A percentile compares a stretch with the other conserved stretches of the same genome.
Conservation (phyloP, 2,113 vertebrate species). For the Aramus guarauna region DNA sequence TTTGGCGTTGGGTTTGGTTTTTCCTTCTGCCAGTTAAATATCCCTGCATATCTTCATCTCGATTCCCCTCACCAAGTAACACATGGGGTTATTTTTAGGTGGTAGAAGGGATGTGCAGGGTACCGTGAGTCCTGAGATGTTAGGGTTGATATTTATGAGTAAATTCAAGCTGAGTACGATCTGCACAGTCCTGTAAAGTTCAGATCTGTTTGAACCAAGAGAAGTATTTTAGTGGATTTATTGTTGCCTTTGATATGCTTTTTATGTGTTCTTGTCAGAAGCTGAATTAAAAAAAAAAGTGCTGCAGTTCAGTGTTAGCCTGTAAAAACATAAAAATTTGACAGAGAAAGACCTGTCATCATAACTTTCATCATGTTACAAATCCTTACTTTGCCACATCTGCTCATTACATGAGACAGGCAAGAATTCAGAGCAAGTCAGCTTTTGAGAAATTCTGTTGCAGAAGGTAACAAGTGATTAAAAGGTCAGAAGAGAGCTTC, state of each 20-base stretch:
- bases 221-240: slow-evolving; percentile 17
- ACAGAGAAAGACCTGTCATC: slow-evolving; percentile 56
- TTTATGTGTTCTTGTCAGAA: slow-evolving; percentile 51
- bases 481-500: slow-evolving; percentile 17
- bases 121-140: not conserved
- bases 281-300: not conserved
- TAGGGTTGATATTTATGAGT: not conserved
- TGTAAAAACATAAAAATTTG: slow-evolving; percentile 61
- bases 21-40: not conserved
- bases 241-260: slow-evolving; percentile 38
- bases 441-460: slow-evolving; percentile 38
- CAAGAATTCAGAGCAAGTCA: slow-evolving; percentile 31
- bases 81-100: not conserved
- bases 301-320: slow-evolving; percentile 35
- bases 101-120: not conserved
- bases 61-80: not conserved
- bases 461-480: slow-evolving; percentile 37
- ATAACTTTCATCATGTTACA: slow-evolving; percentile 62
- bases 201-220: not conserved
- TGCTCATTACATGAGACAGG: slow-evolving; percentile 55
- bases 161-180: not conserved
- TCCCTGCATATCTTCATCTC: not conserved
- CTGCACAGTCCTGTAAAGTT: not conserved
- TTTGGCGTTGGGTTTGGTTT: rapidly evolving
- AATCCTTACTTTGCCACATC: slow-evolving; percentile 61